phyloP scores from a whole-genome alignment of 35 echinoderm and acorn worm species.

The Lytechinus pictus region DNA sequence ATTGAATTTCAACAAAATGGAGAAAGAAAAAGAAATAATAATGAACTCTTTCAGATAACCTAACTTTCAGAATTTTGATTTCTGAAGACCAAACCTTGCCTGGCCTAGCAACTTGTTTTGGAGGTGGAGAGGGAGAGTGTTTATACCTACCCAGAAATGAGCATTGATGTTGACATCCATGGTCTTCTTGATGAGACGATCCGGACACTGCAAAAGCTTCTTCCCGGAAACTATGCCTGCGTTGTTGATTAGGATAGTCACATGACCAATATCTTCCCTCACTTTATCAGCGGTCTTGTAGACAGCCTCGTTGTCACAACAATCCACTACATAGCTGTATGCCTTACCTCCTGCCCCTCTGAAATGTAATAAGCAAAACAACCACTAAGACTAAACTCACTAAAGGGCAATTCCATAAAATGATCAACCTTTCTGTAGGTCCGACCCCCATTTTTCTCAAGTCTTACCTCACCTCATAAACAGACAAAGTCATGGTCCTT shows the following conservation, averaged over 20 bases:
- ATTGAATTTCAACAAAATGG: no score
- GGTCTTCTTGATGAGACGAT: slow-evolving; percentile 75
- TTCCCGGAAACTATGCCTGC: slow-evolving; percentile 88
- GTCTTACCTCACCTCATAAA: no score
- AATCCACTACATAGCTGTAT: slow-evolving; percentile 75
- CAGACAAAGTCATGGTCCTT: no score
- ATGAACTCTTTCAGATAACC: no score
- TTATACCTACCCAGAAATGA: slow-evolving; percentile 81
- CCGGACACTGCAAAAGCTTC: slow-evolving; percentile 70
- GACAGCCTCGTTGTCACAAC: slow-evolving; percentile 71
- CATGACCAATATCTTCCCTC: slow-evolving; percentile 77
- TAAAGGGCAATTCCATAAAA: no score
- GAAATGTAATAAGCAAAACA: not conserved
- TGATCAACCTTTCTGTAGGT: no score
- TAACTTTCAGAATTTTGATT: no score
- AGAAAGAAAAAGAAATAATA: no score
- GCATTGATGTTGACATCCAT: slow-evolving; percentile 85
- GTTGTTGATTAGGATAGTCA: slow-evolving; percentile 88
- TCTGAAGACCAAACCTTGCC: no score
- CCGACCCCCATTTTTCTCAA: no score
- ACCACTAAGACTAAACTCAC: no score
- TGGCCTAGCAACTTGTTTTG: no score
- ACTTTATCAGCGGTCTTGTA: slow-evolving; percentile 72
- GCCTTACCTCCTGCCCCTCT: slow-evolving; percentile 68
- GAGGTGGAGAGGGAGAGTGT: not conserved